Evolutionary conservation across 2,888 invertebrate genomes (phyloP).

Genomic region (Melinaea marsaeus): DNA sequence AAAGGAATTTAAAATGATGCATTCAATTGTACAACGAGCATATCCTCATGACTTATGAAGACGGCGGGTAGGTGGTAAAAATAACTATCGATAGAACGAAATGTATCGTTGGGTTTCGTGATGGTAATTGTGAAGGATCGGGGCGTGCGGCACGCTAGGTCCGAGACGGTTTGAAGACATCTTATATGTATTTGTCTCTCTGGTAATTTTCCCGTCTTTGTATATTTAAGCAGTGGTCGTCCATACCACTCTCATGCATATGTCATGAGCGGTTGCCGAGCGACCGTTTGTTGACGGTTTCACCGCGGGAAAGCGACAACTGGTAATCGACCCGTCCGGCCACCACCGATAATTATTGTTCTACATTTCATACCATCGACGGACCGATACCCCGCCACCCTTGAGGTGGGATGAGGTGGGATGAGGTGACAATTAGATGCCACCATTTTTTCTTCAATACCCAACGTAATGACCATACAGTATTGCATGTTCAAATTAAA

Average conservation of each 20-base stretch:
- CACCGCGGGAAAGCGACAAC: conserved; percentile 67
- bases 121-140: conserved; percentile 37
- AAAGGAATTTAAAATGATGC: conserved; percentile 62
- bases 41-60: conserved; percentile 68
- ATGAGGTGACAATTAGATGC: conserved; percentile 72
- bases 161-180: conserved; percentile 32
- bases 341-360: conserved; percentile 71
- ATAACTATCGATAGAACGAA: conserved; percentile 57
- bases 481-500: conserved; percentile 72
- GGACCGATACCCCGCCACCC: conserved; percentile 44
- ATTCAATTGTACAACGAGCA: conserved; percentile 54
- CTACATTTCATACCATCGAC: conserved; percentile 70
- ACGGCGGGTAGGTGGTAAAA: conserved; percentile 56
- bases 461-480: conserved; percentile 46
- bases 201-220: conserved; percentile 72
- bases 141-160: conserved; percentile 39
- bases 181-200: conserved; percentile 71
- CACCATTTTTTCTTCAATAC: conserved; percentile 57
- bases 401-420: conserved; percentile 59
- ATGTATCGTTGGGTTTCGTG: conserved; percentile 62
- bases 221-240: conserved; percentile 69
- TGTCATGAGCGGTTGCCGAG: conserved; percentile 76
- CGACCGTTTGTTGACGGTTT: conserved; percentile 75
- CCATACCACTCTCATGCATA: conserved; percentile 73
- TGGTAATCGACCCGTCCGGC: conserved; percentile 49